Evolutionary conservation across 2,797 vertebrate species (phyloP), one percentile per base, ranked within the genome.

Genomic region (Cuniculus paca): DNA sequence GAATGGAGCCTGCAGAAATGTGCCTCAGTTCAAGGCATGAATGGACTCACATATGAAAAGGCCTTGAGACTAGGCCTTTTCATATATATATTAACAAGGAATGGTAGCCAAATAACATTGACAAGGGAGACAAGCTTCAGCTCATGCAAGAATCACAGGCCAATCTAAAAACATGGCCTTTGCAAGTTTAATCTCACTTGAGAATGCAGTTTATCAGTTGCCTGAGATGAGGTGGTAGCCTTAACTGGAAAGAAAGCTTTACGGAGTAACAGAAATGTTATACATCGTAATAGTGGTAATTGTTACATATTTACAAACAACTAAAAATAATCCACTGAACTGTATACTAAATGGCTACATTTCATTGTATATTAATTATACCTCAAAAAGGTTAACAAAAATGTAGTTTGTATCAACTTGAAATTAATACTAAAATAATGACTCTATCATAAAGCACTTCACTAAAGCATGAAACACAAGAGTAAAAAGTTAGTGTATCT

Each of bases 401-500:
- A 52, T 78, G 12, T 31, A 95, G 42, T 19, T 24, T 75, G 88
- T 81, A 85, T 77, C 31, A 81, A 58, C 68, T 88, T 88, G 87
- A 9, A 93, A 90, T 83, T 78, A 78, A 84, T 74, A 88, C 22
- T 88, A 90, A 94, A 91, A 88, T 72, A 56, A 84, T 79, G 42
- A 6, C 34, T 89, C 48, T 72, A 65, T 63, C n/a, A 96, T 75
- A 54, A 14, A 83, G 65, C 54, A 79, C 63, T 89, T 79, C 52
- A 61, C 5, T 54, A 61, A 83, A 36, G 22, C 7, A 56, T 45
- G 24, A 95, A 92, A 61, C 17, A 77, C 31, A 79, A 56, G 28
- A 60, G 26, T 60, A 68, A 93, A 90, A 68, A 78, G 34, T 14
- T 70, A 82, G 75, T n/a, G 87, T 77, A 78, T 22, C 22, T 84